phyloP scores from a whole-genome alignment of 35 echinoderm and acorn worm species.

The Lytechinus variegatus region DNA sequence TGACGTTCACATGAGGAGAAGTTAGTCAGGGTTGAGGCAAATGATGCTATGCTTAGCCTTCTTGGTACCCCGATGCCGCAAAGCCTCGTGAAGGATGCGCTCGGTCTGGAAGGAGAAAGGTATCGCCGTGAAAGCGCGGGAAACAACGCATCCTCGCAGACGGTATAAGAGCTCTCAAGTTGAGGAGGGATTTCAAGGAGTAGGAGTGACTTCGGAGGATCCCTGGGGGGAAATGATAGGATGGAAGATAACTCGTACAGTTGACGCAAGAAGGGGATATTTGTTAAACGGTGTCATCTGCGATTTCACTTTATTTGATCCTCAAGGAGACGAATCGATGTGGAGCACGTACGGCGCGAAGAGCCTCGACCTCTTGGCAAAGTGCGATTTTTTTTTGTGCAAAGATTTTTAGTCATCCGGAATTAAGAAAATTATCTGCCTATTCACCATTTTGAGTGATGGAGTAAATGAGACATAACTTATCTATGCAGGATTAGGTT shows the following conservation, averaged over 20 bases:
- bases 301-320: slow-evolving; percentile 27
- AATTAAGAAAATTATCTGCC: background rate
- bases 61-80: background rate
- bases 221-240: background rate
- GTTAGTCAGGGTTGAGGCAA: background rate
- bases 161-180: background rate
- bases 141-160: background rate
- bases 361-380: background rate
- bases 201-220: background rate
- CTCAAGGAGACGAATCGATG: background rate
- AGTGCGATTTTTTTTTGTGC: background rate
- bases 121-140: background rate
- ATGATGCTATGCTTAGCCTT: background rate
- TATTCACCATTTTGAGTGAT: background rate
- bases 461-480: no score
- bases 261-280: background rate
- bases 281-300: slow-evolving; percentile 37
- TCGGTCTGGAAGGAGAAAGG: background rate
- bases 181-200: slow-evolving; percentile 2
- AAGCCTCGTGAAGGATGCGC: background rate
- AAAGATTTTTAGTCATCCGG: background rate
- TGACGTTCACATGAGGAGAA: background rate
- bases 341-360: background rate
- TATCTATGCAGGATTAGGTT: no score
- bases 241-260: background rate